These are phyloP conservation scores for Nycteola revayana DNA, from an alignment of 2,888 invertebrate genomes.

Conservation along the genomic window DNA sequence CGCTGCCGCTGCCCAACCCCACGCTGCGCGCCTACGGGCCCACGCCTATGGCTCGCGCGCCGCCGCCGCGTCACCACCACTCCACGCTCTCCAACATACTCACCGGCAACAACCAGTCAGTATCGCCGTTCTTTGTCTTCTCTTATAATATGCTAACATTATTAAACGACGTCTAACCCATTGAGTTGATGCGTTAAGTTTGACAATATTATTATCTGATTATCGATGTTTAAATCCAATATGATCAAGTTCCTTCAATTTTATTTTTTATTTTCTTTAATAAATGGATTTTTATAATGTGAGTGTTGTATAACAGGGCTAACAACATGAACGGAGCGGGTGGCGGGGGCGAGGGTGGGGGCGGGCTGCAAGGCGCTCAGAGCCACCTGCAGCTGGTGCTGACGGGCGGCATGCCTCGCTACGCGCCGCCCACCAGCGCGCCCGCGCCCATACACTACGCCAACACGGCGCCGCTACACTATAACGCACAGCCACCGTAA, in stretches of 20 bases:
- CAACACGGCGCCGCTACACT: constrained; percentile 49
- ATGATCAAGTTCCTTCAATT: no score
- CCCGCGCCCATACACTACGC: constrained; percentile 58
- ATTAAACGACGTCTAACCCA: no score
- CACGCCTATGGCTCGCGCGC: constrained; percentile 40
- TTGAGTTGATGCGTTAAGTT: no score
- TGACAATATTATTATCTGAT: no score
- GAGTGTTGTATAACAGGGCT: constrained; percentile 38
- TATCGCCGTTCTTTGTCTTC: constrained; percentile 9
- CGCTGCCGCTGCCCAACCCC: constrained; percentile 86
- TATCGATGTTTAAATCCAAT: no score
- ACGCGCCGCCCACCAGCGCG: constrained; percentile 40
- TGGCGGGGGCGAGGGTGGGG: constrained; percentile 23
- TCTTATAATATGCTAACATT: no score
- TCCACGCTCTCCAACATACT: constrained; percentile 57
- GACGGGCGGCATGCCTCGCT: constrained; percentile 44
- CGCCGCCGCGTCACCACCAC: constrained; percentile 44
- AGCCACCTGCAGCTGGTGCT: constrained; percentile 74
- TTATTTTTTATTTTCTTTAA: no score
- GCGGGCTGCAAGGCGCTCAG: constrained; percentile 32
- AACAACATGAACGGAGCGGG: constrained; percentile 57
- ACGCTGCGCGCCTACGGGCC: constrained; percentile 71
- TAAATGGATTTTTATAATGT: no score
- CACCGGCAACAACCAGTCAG: constrained; percentile 44
- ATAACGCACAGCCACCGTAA: constrained; percentile 51